Base-by-base conservation (phyloP, 2,113 vertebrate species). In the Apteryx mantelli region DNA sequence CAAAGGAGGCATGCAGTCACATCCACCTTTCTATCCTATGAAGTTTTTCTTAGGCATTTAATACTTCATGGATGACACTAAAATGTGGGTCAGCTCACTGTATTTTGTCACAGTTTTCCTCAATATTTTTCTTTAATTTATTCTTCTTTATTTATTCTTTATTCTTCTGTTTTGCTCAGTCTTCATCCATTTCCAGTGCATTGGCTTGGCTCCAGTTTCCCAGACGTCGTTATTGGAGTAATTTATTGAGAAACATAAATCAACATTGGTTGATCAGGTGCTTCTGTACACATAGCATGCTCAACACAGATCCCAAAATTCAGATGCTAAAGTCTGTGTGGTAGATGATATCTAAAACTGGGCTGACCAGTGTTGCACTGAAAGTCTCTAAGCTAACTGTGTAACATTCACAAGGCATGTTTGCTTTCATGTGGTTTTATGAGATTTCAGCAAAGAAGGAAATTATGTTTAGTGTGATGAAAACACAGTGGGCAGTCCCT, bases 101-200 rank as follows among this genome's bases (percentile, higher is more conserved):
- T 40, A 13, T 94, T 97, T 96, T 94, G 36, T 96, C 93, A 96
- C 74, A 44, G 17, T 94, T 94, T 93, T 92, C 13, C 16, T 91
- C 60, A 79, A 26, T 81, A 4, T 77, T 93, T 76, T 18, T n/a
- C 46, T 89, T 96, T 88, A 68, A 42, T 38, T 38, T 38, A 38
- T 38, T 38, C 36, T 38, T 38, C 36, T 38, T 38, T 38, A 38
- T 38, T 38, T 38, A 38, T 38, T 38, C 36, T 38, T 38, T 38
- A 38, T 38, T 38, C 36, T 38, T 38, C 93, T 36, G 30, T 58
- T 93, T 86, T 69, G 24, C 42, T 91, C 55, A 86, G 0, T 87
- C 48, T 40, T 95, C 28, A 88, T 90, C 19, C 58, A 28, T 55
- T 65, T 82, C 52, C 56, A 56, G 8, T 82, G 61, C 38, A 38